Base-by-base conservation (phyloP, 2,797 vertebrate genomes). In the Hyperoplus immaculatus region DNA sequence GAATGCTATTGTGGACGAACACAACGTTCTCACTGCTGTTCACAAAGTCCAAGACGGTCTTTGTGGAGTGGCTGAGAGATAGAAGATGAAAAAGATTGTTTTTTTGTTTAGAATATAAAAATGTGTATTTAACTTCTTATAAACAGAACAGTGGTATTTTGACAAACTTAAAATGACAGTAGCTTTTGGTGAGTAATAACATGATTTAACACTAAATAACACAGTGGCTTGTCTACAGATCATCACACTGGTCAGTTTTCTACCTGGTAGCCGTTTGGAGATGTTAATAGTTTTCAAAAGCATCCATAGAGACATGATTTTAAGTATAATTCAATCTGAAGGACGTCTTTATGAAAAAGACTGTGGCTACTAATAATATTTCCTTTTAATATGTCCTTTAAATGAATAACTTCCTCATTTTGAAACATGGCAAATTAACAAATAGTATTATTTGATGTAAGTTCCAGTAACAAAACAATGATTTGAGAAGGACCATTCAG, bases 1-100 rank as follows among this genome's bases (percentile, higher is more conserved):
- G 98, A 64, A 99, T 93, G 0, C 97, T 99, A 94, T 99, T 99
- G 95, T 99, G 98, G 82, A 99, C 98, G 93, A 99, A 99, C 85
- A 99, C 95, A 0, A 97, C 93, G 55, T 99, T 99, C 90, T 99
- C 98, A 14, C 95, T 99, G 96, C 97, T 98, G 94, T 99, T 99
- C 92, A 99, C 98, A 83, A 99, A 99, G 92, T 99, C 98, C 97
- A 98, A 94, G 81, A 99, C 94, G 0, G 98, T 98, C 95, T 99
- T 99, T 70, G 97, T 98, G 87, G 97, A 98, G 93, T 99, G 97
- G 88, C 98, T 99, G 87, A 81, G 55, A 68, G 15, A 84, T 75
- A 74, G 45, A 61, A 1, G 10, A 80, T 16, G 82, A 29, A 76
- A 55, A 51, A 57, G 0, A 50, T 6, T 0, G 9, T 1, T n/a